phyloP scores from a whole-genome alignment of 2,888 invertebrate genomes.

The Amorpha juglandis region DNA sequence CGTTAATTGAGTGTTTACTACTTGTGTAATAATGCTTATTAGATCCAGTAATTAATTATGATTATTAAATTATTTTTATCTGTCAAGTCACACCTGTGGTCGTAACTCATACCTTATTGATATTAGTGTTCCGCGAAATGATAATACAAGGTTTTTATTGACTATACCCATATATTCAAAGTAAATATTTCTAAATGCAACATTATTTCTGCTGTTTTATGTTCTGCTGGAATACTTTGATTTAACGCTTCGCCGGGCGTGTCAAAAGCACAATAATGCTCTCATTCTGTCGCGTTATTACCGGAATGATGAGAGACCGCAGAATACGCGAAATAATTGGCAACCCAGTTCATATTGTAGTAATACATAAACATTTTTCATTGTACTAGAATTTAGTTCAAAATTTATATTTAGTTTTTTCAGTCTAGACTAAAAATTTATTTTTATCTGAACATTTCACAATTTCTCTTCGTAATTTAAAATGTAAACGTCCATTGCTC shows the following conservation, averaged over 20 bases:
- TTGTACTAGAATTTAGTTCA: neutral
- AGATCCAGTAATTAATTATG: too few species aligned
- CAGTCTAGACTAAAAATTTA: conserved; percentile 3
- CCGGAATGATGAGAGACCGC: conserved; percentile 49
- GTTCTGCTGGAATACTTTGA: conserved; percentile 34
- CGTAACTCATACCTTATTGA: too few species aligned
- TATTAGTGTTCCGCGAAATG: too few species aligned
- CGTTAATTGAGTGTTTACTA: too few species aligned
- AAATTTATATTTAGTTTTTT: neutral
- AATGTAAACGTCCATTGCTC: too few species aligned
- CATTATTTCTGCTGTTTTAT: neutral
- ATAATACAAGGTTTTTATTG: too few species aligned
- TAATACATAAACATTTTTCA: neutral
- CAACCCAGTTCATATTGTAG: conserved; percentile 32
- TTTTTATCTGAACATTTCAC: neutral
- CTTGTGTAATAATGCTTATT: too few species aligned
- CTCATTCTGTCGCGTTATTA: conserved; percentile 45
- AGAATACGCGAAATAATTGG: conserved; percentile 48
- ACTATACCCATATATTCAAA: neutral
- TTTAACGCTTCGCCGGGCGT: conserved; percentile 61
- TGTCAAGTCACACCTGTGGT: too few species aligned
- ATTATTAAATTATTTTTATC: too few species aligned
- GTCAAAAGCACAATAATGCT: conserved; percentile 55
- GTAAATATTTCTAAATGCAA: neutral
- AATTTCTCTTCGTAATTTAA: neutral